These are phyloP conservation scores for Urocolius indicus DNA, from an alignment of 2,113 vertebrate species.

Conservation along the genomic window DNA sequence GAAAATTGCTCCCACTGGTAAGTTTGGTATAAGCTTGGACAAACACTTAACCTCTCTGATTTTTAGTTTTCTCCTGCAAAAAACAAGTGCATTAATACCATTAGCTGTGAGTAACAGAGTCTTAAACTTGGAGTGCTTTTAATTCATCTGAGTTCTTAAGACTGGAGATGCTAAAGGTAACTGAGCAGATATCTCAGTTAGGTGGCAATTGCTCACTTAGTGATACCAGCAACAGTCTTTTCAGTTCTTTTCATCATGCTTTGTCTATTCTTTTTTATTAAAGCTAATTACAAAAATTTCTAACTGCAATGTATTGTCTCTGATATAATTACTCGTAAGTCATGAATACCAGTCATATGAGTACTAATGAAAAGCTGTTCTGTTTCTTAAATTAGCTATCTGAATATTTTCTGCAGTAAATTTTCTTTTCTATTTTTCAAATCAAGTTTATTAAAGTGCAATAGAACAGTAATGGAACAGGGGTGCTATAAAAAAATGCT, in stretches of 20 bases:
- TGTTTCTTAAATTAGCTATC: slow-evolving; percentile 56
- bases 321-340: slow-evolving; percentile 57
- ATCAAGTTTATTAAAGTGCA: slow-evolving; percentile 22
- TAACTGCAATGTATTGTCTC: slow-evolving; percentile 31
- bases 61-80: background rate
- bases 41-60: background rate
- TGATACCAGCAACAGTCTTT: background rate
- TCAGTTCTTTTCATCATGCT: slow-evolving; percentile 21
- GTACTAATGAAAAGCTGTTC: slow-evolving; percentile 52
- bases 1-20: background rate
- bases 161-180: background rate
- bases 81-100: background rate
- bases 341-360: slow-evolving; percentile 24
- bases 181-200: background rate
- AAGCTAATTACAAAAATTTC: slow-evolving; percentile 34
- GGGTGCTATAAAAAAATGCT: slow-evolving; percentile 8
- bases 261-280: slow-evolving; percentile 39
- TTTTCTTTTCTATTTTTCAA: slow-evolving; percentile 40
- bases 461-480: slow-evolving; percentile 17
- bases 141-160: background rate
- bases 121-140: background rate
- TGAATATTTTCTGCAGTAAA: slow-evolving; percentile 45
- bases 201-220: background rate
- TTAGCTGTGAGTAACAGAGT: background rate
- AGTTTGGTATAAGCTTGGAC: background rate